A percentile compares a stretch with the other conserved stretches of the same genome.
phyloP scores from a whole-genome alignment of 2,113 vertebrate genomes.

The Callionymus lyra region DNA sequence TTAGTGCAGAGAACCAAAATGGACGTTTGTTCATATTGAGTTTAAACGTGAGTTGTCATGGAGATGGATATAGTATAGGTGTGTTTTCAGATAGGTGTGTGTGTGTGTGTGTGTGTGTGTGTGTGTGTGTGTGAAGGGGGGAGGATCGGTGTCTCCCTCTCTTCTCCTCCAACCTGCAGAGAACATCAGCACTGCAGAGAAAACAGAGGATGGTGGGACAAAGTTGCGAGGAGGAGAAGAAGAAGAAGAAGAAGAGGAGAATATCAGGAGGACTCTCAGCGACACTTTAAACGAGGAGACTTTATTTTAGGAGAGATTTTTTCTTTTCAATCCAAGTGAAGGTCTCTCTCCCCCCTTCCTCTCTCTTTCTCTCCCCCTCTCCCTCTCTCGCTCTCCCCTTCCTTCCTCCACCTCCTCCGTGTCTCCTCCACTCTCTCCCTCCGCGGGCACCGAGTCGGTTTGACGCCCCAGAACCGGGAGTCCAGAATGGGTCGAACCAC shows the following conservation, averaged over 20 bases:
- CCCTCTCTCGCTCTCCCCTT: constrained; percentile 13
- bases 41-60: no score
- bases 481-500: constrained; percentile 49
- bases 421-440: constrained; percentile 23
- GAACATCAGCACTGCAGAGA: constrained; percentile 1
- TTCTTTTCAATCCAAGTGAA: constrained; percentile 55
- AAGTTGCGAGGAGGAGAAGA: not conserved
- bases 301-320: constrained; percentile 55
- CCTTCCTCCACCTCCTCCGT: constrained; percentile 16
- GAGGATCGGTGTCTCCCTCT: no score
- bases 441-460: constrained; percentile 21
- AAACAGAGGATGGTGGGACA: no score
- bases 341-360: constrained; percentile 30
- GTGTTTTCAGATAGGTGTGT: no score
- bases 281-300: constrained; percentile 4
- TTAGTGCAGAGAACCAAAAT: no score
- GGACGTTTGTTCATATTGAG: no score
- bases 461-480: constrained; percentile 28
- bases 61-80: no score
- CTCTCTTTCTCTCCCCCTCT: constrained; percentile 12
- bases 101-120: no score
- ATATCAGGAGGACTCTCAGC: constrained; percentile 7
- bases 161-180: no score
- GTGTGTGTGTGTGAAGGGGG: no score
- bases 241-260: not conserved